Base-by-base conservation (phyloP, 2,113 vertebrate species). In the Platycercus adscitus region DNA sequence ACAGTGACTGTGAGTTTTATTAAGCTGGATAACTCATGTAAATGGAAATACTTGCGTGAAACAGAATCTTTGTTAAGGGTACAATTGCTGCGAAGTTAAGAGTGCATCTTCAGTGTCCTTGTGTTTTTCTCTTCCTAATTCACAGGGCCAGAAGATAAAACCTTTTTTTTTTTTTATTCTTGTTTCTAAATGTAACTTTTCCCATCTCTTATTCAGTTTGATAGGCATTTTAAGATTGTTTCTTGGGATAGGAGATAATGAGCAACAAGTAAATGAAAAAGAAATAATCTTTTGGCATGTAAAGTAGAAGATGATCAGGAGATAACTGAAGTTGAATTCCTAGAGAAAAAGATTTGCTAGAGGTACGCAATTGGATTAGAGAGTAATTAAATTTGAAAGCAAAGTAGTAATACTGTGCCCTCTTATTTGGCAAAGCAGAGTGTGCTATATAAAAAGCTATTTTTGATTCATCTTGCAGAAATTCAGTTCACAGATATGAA, bases 381-480 rank as follows among this genome's bases (percentile, higher is more conserved):
- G 13, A 64, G 44, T 63, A 65, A 93, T 88, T 88, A 55, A 52
- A 55, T 86, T 63, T 91, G 80, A 90, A 93, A 71, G 39, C 46
- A 41, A 75, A 84, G 17, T 80, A 70, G n/a, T 81, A 43, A 47
- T 66, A 75, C 25, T 49, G 1, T 66, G 50, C 12, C 25, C 19
- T 88, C 19, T n/a, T 69, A 55, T 9, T 85, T 82, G 44, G 25
- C 3, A 2, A 88, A 85, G 63, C 44, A 37, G 39, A 73, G 17
- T 71, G 55, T 21, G 19, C 72, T 81, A 11, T 61, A 33, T 79
- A 46, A 71, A 66, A 89, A 81, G 44, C 35, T 86, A 26, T n/a
- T 95, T 95, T 72, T 91, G 46, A 91, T 90, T 91, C 7, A 26
- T 88, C 86, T 91, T 75, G 65, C 44, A 76, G 81, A 81, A 95